Evolutionary conservation across 2,888 invertebrate species (phyloP), one percentile per base, ranked within the genome.

Genomic region (Neoaliturus tenellus): DNA sequence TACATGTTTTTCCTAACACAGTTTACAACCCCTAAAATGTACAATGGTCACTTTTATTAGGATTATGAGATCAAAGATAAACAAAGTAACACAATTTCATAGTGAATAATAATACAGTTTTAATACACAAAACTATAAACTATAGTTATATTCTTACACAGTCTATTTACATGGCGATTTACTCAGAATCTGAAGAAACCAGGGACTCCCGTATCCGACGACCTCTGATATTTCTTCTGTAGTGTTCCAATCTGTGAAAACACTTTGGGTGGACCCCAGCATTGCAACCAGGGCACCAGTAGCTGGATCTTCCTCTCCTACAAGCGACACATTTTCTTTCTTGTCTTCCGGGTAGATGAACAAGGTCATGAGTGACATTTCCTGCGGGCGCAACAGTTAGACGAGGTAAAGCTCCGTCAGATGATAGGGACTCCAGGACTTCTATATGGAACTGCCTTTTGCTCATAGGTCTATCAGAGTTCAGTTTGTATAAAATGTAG

Each of bases 281-380:
- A 33, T 78, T 78, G 44, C 78, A 78, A 2, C 51, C 78, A 14
- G 78, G 78, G 25, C 78, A 51, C 51, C 55, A 51, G 17, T 20
- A 78, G 5, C 10, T 44, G 1, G 55, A 55, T 35, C 55, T 55
- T 2, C 33, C 78, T 78, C 23, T 78, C 2, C 12, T 25, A 28
- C 78, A 78, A 1, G 55, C 55, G 2, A 55, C 78, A 78, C 78
- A 78, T 4, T 33, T 28, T 20, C 25, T 31, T n/a, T 51, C 10
- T 1, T 3, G 4, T n/a, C 62, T 55, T 35, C 69, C 67, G 0
- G 35, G 44, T 0, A 44, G 20, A 8, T 44, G 20, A 3, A 20
- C 48, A 14, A 81, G 41, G 2, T 17, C 1, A n/a, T 80, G 80
- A 0, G 5, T 31, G 14, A 17, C 51, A 33, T 80, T 25, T 3